phyloP scores from a whole-genome alignment of 2,113 vertebrate genomes.

The Vanacampus margaritifer region DNA sequence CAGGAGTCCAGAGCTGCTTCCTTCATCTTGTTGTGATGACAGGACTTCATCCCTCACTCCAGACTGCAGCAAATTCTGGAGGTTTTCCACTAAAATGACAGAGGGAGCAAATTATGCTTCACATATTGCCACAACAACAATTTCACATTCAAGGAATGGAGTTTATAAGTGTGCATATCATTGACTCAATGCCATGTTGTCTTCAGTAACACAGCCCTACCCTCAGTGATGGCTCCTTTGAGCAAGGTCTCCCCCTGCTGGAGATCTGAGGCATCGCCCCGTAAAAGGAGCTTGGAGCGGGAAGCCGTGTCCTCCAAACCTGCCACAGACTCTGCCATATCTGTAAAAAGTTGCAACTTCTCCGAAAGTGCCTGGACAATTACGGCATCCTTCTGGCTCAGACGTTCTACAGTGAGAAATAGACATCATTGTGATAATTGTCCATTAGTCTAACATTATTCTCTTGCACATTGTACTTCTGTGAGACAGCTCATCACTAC shows the following conservation, averaged over 20 bases:
- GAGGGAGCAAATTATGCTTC: slow-evolving; percentile 1
- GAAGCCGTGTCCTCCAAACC: slow-evolving; percentile 73
- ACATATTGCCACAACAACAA: not conserved
- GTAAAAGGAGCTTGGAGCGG: slow-evolving; percentile 68
- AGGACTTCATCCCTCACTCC: slow-evolving; percentile 53
- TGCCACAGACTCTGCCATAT: slow-evolving; percentile 77
- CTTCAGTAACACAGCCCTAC: slow-evolving; percentile 54
- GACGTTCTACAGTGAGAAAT: slow-evolving; percentile 71
- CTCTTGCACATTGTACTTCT: not conserved
- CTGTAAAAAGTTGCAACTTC: slow-evolving; percentile 88
- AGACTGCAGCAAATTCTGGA: slow-evolving; percentile 82
- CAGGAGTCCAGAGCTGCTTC: slow-evolving; percentile 40
- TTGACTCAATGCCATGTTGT: not conserved
- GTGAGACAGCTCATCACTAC: not conserved
- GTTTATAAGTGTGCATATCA: not conserved
- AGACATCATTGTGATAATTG: not conserved
- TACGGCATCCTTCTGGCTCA: slow-evolving; percentile 79
- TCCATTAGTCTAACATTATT: not conserved
- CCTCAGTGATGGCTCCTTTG: slow-evolving; percentile 84
- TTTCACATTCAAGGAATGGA: not conserved
- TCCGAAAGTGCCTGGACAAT: slow-evolving; percentile 80
- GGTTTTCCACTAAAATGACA: slow-evolving; percentile 78
- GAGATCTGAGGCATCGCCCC: slow-evolving; percentile 78
- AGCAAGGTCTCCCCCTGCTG: slow-evolving; percentile 84
- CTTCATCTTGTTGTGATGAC: slow-evolving; percentile 62